These are phyloP conservation scores for Diarsia brunnea DNA, from an alignment of 2,888 invertebrate genomes.

Conservation along the genomic window DNA sequence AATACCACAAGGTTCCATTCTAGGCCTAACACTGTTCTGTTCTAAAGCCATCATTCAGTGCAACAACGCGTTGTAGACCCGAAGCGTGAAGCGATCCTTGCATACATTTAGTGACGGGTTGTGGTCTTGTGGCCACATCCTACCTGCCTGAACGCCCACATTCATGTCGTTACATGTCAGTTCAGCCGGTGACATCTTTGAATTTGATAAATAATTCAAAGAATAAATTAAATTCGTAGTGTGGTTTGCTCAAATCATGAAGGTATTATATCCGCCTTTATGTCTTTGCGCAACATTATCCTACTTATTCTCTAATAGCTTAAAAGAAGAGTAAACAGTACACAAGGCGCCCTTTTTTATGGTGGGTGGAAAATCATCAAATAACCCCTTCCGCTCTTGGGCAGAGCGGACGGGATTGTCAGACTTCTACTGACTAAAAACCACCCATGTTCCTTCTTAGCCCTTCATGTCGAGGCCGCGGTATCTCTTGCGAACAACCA, in stretches of 20 bases:
- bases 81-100: conserved; percentile 29
- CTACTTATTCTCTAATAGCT: not conserved
- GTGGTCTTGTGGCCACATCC: conserved; percentile 32
- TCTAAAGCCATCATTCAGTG: not conserved
- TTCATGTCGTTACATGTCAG: conserved; percentile 16
- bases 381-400: too few species aligned
- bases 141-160: conserved; percentile 7
- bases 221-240: not conserved
- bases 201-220: not conserved
- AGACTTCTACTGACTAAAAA: too few species aligned
- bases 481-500: too few species aligned
- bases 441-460: too few species aligned
- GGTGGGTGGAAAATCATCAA: too few species aligned
- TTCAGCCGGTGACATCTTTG: conserved; percentile 21
- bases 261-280: not conserved
- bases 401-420: too few species aligned
- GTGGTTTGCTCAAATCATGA: not conserved
- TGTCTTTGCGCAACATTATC: not conserved
- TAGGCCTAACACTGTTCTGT: not conserved
- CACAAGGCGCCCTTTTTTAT: too few species aligned
- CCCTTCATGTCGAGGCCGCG: too few species aligned
- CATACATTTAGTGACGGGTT: conserved; percentile 41
- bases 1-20: not conserved
- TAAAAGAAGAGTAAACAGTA: not conserved
- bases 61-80: not conserved